A percentile compares a stretch with the other conserved stretches of the same genome.
Evolutionary conservation across 2,113 vertebrate species (phyloP).

Genomic region (Struthio camelus): DNA sequence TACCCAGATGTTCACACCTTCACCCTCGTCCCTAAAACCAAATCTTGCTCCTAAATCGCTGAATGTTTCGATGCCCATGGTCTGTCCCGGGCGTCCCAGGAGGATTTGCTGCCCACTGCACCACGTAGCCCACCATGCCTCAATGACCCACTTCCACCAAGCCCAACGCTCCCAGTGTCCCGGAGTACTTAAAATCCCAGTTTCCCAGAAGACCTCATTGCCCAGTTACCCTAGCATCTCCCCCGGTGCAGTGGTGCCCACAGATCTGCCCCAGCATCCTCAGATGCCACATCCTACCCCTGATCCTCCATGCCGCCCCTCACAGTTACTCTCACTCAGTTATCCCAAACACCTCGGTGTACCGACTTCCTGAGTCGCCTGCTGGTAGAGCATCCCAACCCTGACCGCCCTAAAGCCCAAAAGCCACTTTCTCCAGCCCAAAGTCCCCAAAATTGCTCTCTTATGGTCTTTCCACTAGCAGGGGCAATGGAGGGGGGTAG

Average conservation of each 20-base stretch:
- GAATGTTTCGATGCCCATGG: accelerated
- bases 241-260: accelerated
- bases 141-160: background rate
- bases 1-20: background rate
- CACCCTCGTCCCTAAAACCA: background rate
- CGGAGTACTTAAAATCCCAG: background rate
- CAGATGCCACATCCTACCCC: background rate
- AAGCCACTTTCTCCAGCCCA: background rate
- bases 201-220: background rate
- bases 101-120: background rate
- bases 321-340: background rate
- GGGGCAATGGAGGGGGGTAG: too few relatives aligned
- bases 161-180: too few relatives aligned
- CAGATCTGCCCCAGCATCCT: background rate
- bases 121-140: too few relatives aligned
- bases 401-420: background rate
- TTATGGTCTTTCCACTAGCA: background rate
- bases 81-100: background rate
- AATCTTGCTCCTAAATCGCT: background rate
- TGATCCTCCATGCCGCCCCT: background rate
- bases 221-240: background rate
- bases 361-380: accelerated
- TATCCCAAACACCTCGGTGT: background rate
- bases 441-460: accelerated
- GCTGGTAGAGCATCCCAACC: background rate